Evolutionary conservation across 2,888 invertebrate genomes (phyloP).

Genomic region (Pelosia muscerda): DNA sequence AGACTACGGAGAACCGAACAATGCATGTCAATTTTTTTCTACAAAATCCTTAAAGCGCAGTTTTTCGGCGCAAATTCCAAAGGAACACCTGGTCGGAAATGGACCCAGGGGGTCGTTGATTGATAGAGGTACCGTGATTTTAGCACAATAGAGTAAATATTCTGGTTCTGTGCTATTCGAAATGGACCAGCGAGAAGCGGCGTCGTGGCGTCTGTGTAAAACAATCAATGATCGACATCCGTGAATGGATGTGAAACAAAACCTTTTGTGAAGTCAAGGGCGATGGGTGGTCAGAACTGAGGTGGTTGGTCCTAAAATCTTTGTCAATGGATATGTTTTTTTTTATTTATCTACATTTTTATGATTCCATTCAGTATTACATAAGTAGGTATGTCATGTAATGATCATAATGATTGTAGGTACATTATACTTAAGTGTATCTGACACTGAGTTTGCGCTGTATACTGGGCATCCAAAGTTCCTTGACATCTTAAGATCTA

Average conservation of each 20-base stretch:
- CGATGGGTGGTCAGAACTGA: conserved; percentile 74
- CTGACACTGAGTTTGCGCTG: no score
- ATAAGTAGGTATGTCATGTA: not conserved
- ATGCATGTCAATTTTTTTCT: conserved; percentile 76
- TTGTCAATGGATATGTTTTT: conserved; percentile 36
- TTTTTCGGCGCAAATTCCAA: conserved; percentile 85
- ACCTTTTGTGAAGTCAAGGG: conserved; percentile 61
- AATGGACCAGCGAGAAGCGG: conserved; percentile 63
- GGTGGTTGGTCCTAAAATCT: conserved; percentile 68
- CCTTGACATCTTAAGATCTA: no score
- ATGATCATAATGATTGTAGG: no score
- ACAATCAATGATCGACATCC: conserved; percentile 84
- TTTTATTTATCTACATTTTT: conserved; percentile 23
- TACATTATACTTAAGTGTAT: no score
- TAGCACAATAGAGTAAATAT: conserved; percentile 70
- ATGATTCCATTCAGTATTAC: conserved; percentile 36
- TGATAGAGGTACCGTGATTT: conserved; percentile 81
- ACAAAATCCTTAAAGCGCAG: conserved; percentile 75
- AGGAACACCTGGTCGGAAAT: conserved; percentile 86
- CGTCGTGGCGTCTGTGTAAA: conserved; percentile 84
- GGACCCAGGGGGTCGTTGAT: conserved; percentile 84
- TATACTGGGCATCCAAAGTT: no score
- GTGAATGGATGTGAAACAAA: conserved; percentile 83
- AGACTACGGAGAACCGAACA: conserved; percentile 81
- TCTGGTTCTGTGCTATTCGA: conserved; percentile 67